These are phyloP conservation scores for Strigops habroptila DNA, from an alignment of 2,113 vertebrate species.

Conservation along the genomic window DNA sequence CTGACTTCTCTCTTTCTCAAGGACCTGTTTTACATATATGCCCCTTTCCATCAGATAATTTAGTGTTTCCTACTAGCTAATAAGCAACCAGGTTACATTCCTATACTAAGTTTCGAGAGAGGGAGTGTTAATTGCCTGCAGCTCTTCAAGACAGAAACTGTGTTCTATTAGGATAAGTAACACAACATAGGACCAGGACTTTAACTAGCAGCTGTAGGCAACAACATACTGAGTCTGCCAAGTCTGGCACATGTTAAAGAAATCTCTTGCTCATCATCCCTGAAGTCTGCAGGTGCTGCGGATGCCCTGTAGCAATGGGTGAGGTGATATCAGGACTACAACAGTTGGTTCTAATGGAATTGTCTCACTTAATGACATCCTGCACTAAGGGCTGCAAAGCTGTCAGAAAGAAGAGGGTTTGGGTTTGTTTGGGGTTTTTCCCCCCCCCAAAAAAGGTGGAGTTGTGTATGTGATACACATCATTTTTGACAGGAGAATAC, in stretches of 20 bases:
- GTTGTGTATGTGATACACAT: neutral
- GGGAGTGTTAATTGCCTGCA: neutral
- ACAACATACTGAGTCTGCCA: neutral
- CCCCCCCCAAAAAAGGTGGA: neutral
- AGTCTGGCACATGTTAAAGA: neutral
- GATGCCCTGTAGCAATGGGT: neutral
- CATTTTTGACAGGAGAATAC: neutral
- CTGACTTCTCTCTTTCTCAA: neutral
- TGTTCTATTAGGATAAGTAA: neutral
- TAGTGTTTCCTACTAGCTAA: neutral
- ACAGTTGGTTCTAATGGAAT: constrained; percentile 7
- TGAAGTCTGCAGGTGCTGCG: neutral
- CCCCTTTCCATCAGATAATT: neutral
- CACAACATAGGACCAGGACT: neutral
- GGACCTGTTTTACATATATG: neutral
- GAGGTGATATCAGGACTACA: neutral
- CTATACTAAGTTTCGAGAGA: neutral
- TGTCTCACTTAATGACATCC: neutral
- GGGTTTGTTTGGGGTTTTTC: neutral
- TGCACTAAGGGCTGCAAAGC: neutral
- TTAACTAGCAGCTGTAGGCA: neutral
- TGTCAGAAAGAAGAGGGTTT: neutral
- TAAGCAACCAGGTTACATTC: neutral
- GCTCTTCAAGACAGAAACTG: neutral
- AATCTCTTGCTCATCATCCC: neutral